A percentile compares a stretch with the other conserved stretches of the same genome.
Conservation (phyloP, 2,888 invertebrate genomes). For the Bombylius major region DNA sequence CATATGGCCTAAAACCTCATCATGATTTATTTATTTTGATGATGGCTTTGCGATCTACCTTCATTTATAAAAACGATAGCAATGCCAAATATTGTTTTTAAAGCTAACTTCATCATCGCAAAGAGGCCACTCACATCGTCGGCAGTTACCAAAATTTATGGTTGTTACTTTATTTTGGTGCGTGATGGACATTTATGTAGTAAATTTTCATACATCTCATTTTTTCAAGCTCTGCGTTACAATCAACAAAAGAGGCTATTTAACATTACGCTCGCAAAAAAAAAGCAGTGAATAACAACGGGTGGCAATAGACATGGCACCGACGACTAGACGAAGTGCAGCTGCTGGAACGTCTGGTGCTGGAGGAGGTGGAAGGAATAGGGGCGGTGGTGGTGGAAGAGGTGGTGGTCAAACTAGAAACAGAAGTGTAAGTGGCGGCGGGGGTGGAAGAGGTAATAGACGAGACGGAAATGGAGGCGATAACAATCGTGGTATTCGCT, state of each 20-base stretch:
- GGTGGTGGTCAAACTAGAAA: constrained; percentile 13
- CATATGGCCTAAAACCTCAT: background rate
- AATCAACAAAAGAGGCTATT: background rate
- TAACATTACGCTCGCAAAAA: no score
- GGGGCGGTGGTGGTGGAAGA: constrained; percentile 16
- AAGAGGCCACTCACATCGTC: background rate
- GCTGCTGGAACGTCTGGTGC: constrained; percentile 9
- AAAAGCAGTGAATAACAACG: no score
- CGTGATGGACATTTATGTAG: background rate
- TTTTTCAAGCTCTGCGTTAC: background rate
- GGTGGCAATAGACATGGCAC: constrained; percentile 6
- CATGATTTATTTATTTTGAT: background rate
- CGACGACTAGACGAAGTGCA: constrained; percentile 12
- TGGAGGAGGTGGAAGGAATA: constrained; percentile 16
- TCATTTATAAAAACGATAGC: background rate
- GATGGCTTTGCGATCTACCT: background rate
- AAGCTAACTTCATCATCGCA: background rate
- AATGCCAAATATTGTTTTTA: no score
- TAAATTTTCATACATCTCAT: background rate
- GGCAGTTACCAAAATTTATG: background rate
- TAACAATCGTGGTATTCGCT: constrained; percentile 2
- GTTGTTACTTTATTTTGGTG: background rate
- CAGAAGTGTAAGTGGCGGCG: constrained; percentile 4
- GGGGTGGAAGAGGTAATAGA: constrained; percentile 7
- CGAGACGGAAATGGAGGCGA: constrained; percentile 1